Conservation (phyloP, 2,888 invertebrate species). For the Oscheius onirici region DNA sequence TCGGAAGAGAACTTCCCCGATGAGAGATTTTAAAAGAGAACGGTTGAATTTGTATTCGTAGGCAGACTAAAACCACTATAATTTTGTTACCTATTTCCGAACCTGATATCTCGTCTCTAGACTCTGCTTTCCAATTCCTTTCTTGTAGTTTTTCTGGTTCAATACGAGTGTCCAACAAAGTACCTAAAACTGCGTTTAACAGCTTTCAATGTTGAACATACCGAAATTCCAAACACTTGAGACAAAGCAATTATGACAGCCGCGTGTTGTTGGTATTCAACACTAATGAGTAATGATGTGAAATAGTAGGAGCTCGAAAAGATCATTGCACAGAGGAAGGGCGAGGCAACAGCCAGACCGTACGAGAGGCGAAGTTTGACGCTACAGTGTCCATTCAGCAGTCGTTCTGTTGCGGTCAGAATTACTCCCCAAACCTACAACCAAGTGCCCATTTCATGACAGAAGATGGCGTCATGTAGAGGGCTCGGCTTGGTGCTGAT, state of each 20-base stretch:
- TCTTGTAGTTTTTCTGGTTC: slow-evolving; percentile 15
- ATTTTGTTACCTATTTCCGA: too few relatives aligned
- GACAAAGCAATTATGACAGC: not conserved
- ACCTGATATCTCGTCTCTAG: slow-evolving; percentile 23
- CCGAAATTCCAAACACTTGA: slow-evolving; percentile 15
- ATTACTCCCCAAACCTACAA: slow-evolving; percentile 22
- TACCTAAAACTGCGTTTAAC: slow-evolving; percentile 1
- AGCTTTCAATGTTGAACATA: not conserved
- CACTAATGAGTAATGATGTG: slow-evolving; percentile 6
- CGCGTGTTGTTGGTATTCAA: slow-evolving; percentile 9
- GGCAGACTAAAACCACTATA: not conserved
- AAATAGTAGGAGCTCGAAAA: not conserved
- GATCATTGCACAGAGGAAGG: not conserved
- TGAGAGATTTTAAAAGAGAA: slow-evolving; percentile 10
- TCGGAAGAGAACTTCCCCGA: slow-evolving; percentile 19
- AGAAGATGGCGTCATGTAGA: slow-evolving; percentile 13
- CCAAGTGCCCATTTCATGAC: slow-evolving; percentile 17
- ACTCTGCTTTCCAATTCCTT: slow-evolving; percentile 10
- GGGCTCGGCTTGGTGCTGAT: not conserved
- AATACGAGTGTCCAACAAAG: slow-evolving; percentile 4
- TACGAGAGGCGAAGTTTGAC: not conserved
- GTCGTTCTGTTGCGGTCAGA: slow-evolving; percentile 4
- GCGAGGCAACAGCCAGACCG: not conserved
- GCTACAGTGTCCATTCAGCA: slow-evolving; percentile 5
- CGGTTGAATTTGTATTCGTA: slow-evolving; percentile 23